Percentiles rank a stretch among this genome's conserved stretches.
Evolutionary conservation across 2,888 invertebrate genomes (phyloP).

Genomic region (Entomobrya proxima): DNA sequence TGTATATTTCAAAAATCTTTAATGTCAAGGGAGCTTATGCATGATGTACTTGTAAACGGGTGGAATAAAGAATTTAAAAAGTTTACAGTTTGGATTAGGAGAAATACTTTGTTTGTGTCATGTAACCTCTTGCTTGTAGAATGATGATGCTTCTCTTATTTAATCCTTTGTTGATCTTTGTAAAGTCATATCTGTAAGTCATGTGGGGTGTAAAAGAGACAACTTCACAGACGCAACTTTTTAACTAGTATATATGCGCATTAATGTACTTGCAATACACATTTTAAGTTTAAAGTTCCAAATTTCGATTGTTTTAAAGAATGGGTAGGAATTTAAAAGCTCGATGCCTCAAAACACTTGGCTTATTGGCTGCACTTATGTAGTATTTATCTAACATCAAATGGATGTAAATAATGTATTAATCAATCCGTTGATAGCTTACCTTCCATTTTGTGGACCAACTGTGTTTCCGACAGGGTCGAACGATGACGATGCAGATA

Average conservation of each 20-base stretch:
- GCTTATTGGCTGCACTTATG: too few relatives aligned
- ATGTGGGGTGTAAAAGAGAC: slow-evolving; percentile 2
- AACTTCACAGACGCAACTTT: too few relatives aligned
- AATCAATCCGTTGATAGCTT: slow-evolving; percentile 74
- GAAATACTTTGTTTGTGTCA: slow-evolving; percentile 56
- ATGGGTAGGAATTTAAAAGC: too few relatives aligned
- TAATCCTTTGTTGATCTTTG: slow-evolving; percentile 23
- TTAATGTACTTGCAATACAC: too few relatives aligned
- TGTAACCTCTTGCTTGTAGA: slow-evolving; percentile 9
- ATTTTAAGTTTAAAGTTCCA: too few relatives aligned
- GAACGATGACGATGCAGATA: slow-evolving; percentile 83
- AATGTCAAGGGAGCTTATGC: neutral
- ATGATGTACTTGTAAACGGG: neutral
- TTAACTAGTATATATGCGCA: too few relatives aligned
- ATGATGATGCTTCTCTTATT: neutral
- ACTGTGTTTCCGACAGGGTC: slow-evolving; percentile 83
- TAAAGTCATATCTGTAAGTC: slow-evolving; percentile 27
- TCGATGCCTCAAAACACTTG: too few relatives aligned
- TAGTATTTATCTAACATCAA: too few relatives aligned
- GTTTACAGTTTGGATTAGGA: slow-evolving; percentile 66
- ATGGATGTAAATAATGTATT: slow-evolving; percentile 11
- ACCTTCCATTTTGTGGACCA: slow-evolving; percentile 83
- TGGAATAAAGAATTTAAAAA: slow-evolving; percentile 26
- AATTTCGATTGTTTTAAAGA: too few relatives aligned
- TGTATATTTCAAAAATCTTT: too few relatives aligned